Evolutionary conservation across 1,140 invertebrate genomes (phyloP), one percentile per base, ranked within the genome.

Genomic region (Liolophura sinensis): DNA sequence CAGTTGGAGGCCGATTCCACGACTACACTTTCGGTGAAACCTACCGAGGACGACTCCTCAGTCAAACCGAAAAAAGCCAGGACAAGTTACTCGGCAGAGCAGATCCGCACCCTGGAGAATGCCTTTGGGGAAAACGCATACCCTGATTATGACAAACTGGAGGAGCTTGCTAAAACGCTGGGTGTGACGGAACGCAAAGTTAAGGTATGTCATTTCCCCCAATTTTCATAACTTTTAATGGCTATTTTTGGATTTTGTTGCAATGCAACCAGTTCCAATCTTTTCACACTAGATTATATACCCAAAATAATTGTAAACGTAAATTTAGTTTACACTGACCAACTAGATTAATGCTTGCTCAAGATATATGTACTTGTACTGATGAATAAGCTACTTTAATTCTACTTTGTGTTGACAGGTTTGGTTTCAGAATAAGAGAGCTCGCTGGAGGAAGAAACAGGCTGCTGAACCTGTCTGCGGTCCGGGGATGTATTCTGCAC

Each of bases 71-170:
- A 73, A 60, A 75, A 75, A 61, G 62, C 68, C 18, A 58, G 75
- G 24, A 77, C 75, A 0, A 75, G 72, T 51, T 77, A 77, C 64
- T 68, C 73, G 40, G 70, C 73, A 4, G 63, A 63, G 14, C 75
- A 77, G 55, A 70, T 77, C 0, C 73, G 74, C 18, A 50, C 64
- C 6, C 49, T 77, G 58, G 67, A 75, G 58, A 75, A 72, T 49
- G 67, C 75, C 1, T 77, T 75, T 64, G 69, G 71, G 31, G 75
- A 77, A 59, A 75, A 73, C 31, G 73, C 75, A 11, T 77, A 77
- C 57, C 75, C 75, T 1, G 75, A 77, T 22, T 68, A 71, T 1
- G 73, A 77, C 25, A 67, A 52, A 46, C 75, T 77, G 73, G 75
- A 77, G 16, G 60, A 66, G 16, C 64, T 77, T 25, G 65, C 71